These are phyloP conservation scores for Gadopsis marmoratus DNA, from an alignment of 2,797 vertebrate species.

Conservation along the genomic window DNA sequence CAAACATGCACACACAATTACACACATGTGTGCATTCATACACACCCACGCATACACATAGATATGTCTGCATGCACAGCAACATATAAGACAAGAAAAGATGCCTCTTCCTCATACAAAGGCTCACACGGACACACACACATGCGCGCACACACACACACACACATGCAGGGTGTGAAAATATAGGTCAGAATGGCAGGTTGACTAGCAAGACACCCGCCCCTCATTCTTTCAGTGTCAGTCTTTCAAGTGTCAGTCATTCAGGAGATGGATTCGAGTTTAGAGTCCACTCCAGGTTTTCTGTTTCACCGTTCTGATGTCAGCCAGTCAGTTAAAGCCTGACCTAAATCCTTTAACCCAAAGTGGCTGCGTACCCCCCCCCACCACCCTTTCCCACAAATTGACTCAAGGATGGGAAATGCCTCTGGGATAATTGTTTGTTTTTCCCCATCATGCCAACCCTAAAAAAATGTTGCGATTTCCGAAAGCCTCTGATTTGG, in stretches of 20 bases:
- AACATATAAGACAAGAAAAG: constrained; percentile 34
- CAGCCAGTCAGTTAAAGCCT: constrained; percentile 84
- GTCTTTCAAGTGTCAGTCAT: constrained; percentile 64
- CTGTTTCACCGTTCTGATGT: constrained; percentile 72
- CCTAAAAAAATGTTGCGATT: constrained; percentile 65
- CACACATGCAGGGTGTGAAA: constrained; percentile 40
- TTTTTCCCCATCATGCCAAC: constrained; percentile 70
- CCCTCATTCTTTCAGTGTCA: constrained; percentile 41
- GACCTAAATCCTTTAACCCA: constrained; percentile 90
- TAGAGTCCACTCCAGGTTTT: constrained; percentile 85
- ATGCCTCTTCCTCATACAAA: constrained; percentile 13
- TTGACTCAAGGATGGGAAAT: constrained; percentile 79
- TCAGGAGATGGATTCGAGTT: constrained; percentile 40
- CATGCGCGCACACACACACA: constrained; percentile 8
- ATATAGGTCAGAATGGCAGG: constrained; percentile 82
- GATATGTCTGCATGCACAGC: constrained; percentile 26
- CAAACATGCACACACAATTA: constrained; percentile 42
- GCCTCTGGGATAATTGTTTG: constrained; percentile 79
- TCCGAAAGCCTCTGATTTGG: constrained; percentile 54
- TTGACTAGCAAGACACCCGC: constrained; percentile 63
- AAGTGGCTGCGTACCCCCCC: constrained; percentile 77
- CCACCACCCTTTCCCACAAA: constrained; percentile 64
- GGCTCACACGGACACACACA: constrained; percentile 8
- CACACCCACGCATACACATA: constrained; percentile 20
- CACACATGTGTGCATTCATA: constrained; percentile 40